Conservation (phyloP, 2,113 vertebrate genomes). For the Noturus placidus region DNA sequence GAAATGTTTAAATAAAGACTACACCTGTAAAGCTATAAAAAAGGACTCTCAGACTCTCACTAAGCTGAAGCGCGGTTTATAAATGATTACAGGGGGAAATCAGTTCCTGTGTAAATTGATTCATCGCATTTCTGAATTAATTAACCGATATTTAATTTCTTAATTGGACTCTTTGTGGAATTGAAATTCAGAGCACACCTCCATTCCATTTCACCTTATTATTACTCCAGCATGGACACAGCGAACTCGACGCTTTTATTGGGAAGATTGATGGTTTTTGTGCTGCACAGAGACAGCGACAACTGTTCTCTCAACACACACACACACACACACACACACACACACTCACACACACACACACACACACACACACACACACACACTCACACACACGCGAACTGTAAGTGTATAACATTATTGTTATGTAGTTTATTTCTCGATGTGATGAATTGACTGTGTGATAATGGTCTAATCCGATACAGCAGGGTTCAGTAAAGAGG, state of each 20-base stretch:
- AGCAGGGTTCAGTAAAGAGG: background rate
- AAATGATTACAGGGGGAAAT: conserved; percentile 41
- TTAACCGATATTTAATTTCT: conserved; percentile 35
- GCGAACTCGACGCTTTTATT: background rate
- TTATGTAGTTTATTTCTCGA: background rate
- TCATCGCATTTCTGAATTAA: conserved; percentile 28
- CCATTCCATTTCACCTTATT: conserved; percentile 33
- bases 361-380: too few species aligned
- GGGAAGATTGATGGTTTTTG: conserved; percentile 39
- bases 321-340: conserved; percentile 3
- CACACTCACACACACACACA: conserved; percentile 16
- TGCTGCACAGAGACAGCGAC: conserved; percentile 28
- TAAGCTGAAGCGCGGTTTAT: background rate
- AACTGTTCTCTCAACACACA: conserved; percentile 35
- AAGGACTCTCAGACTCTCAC: background rate
- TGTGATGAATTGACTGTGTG: background rate
- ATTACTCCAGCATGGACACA: background rate
- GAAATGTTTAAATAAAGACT: background rate
- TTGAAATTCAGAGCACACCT: conserved; percentile 34
- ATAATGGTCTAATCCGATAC: background rate
- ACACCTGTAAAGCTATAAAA: background rate
- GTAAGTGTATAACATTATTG: background rate
- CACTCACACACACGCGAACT: too few species aligned
- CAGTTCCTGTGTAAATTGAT: conserved; percentile 34
- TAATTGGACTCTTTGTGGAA: conserved; percentile 36